Conservation (phyloP, 2,888 invertebrate species). For the Orchesellides sinensis region DNA sequence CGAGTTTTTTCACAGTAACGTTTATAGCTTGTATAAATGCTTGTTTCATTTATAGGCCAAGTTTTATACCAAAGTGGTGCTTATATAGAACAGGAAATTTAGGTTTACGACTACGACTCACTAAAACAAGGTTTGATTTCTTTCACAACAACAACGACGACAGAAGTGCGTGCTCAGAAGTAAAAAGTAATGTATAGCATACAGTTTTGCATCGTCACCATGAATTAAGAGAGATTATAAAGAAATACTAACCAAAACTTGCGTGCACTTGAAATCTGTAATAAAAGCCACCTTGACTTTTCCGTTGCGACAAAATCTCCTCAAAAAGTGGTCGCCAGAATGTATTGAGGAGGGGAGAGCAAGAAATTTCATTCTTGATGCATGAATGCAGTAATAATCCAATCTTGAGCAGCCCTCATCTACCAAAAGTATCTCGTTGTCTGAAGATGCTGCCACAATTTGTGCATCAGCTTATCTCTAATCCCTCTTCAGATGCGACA, state of each 20-base stretch:
- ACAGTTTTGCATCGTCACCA: conserved; percentile 34
- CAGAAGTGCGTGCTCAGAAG: neutral
- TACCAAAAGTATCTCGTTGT: neutral
- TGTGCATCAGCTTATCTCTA: conserved; percentile 37
- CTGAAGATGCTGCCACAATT: conserved; percentile 7
- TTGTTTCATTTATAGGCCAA: neutral
- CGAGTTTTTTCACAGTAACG: neutral
- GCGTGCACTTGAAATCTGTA: neutral
- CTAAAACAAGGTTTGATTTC: neutral
- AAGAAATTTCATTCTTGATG: neutral
- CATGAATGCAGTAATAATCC: conserved; percentile 49
- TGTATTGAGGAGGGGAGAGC: neutral
- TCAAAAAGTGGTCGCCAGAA: neutral
- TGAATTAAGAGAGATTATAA: conserved; percentile 36
- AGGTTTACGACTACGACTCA: neutral
- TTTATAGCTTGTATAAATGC: neutral
- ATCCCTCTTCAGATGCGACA: conserved; percentile 30
- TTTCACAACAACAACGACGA: neutral
- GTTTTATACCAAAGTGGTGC: too few species aligned
- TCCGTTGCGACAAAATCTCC: neutral
- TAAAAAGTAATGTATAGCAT: conserved; percentile 9
- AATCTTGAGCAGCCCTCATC: conserved; percentile 33
- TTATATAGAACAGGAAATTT: too few species aligned
- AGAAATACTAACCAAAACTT: conserved; percentile 13
- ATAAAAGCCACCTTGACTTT: conserved; percentile 53